phyloP scores from a whole-genome alignment of 2,888 invertebrate species.

The Argyresthia goedartella region DNA sequence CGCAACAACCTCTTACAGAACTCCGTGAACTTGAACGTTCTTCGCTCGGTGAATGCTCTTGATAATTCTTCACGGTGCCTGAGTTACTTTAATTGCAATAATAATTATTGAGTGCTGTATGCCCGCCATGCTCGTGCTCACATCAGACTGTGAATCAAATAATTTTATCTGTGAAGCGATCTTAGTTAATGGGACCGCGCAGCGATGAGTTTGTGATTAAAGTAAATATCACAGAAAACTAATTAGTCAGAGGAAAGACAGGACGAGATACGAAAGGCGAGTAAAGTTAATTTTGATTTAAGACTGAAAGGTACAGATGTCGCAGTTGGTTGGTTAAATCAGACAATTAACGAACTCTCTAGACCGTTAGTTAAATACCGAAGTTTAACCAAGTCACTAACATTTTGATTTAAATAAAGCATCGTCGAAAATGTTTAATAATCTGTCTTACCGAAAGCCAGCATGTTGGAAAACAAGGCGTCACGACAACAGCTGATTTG shows the following conservation, averaged over 20 bases:
- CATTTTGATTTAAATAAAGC: no score
- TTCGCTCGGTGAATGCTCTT: slow-evolving; percentile 24
- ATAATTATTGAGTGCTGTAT: slow-evolving; percentile 16
- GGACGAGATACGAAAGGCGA: no score
- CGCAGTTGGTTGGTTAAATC: no score
- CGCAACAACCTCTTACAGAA: background rate
- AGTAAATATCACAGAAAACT: background rate
- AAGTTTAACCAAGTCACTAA: no score
- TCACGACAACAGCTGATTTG: no score
- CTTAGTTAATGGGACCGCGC: background rate
- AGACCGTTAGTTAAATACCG: no score
- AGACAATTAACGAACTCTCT: no score
- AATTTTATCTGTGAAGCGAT: slow-evolving; percentile 3
- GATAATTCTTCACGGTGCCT: slow-evolving; percentile 36
- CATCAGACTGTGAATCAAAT: slow-evolving; percentile 1
- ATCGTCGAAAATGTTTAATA: no score
- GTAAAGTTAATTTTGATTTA: no score
- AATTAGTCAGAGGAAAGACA: background rate
- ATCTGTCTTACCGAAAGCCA: no score
- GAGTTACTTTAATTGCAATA: slow-evolving; percentile 46
- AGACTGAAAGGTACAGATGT: no score
- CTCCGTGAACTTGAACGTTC: background rate
- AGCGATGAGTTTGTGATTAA: background rate
- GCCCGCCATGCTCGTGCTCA: background rate
- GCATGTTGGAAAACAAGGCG: no score